These are phyloP conservation scores for Drusus annulatus DNA, from an alignment of 1,140 invertebrate species.

Conservation along the genomic window DNA sequence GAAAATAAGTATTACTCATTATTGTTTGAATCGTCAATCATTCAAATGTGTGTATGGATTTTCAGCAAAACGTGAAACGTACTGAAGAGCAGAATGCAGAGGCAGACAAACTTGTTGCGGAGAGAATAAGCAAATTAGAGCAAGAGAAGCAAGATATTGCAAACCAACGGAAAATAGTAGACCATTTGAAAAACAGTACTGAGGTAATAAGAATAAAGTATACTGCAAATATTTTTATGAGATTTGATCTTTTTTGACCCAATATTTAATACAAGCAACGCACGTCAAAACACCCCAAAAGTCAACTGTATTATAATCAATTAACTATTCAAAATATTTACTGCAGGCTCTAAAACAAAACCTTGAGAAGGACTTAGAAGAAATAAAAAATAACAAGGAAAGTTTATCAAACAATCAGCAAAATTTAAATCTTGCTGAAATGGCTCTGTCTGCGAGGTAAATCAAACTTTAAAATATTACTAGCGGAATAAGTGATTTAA, in stretches of 20 bases:
- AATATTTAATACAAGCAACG: too few relatives aligned
- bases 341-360: constrained; percentile 67
- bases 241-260: too few relatives aligned
- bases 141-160: constrained; percentile 63
- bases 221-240: too few relatives aligned
- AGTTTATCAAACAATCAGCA: constrained; percentile 66
- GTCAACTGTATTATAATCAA: too few relatives aligned
- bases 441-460: constrained; percentile 66
- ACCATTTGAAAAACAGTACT: constrained; percentile 64
- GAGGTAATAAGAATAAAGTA: constrained; percentile 60
- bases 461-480: constrained; percentile 12
- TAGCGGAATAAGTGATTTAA: background rate
- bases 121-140: constrained; percentile 65
- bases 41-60: background rate
- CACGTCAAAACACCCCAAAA: too few relatives aligned
- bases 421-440: constrained; percentile 66
- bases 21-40: background rate
- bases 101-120: constrained; percentile 66
- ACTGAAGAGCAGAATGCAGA: constrained; percentile 57
- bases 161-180: constrained; percentile 66
- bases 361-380: constrained; percentile 65
- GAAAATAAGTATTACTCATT: too few relatives aligned
- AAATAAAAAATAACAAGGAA: constrained; percentile 64
- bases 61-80: constrained; percentile 22
- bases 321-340: background rate